phyloP scores from a whole-genome alignment of 2,797 vertebrate species.

The Rachycentron canadum region DNA sequence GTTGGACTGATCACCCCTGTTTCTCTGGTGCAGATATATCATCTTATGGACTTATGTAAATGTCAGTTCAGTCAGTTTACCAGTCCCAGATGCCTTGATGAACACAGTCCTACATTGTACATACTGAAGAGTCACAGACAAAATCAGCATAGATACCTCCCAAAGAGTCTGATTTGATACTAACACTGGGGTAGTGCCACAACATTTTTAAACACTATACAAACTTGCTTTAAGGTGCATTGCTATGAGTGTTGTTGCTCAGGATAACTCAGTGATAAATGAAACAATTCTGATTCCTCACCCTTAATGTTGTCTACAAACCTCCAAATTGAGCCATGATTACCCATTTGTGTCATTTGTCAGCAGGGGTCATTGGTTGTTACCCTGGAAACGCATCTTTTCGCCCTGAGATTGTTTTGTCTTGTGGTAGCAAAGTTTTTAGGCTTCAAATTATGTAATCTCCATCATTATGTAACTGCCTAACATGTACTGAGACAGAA shows the following conservation, averaged over 20 bases:
- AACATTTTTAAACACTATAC: conserved; percentile 2
- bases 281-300: conserved; percentile 4
- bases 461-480: conserved; percentile 4
- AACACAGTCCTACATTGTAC: conserved; percentile 11
- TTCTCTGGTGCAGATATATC: conserved; percentile 13
- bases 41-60: background rate
- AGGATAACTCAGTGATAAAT: background rate
- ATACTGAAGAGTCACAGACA: background rate
- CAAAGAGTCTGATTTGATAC: conserved; percentile 22
- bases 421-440: conserved; percentile 3
- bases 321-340: conserved; percentile 33
- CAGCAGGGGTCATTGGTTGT: conserved; percentile 20
- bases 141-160: conserved; percentile 1
- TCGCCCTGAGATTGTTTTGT: conserved; percentile 4
- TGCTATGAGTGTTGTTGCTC: background rate
- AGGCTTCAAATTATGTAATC: background rate
- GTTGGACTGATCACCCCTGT: conserved; percentile 17
- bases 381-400: conserved; percentile 38
- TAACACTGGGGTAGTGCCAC: background rate
- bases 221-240: background rate
- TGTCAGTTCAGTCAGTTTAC: conserved; percentile 3
- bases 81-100: conserved; percentile 15
- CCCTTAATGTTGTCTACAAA: conserved; percentile 12
- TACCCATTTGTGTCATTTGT: conserved; percentile 20
- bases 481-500: background rate